Percentiles rank a stretch among this genome's conserved stretches.
These are phyloP conservation scores for Alloscopus bannaensis DNA, from an alignment of 2,888 invertebrate genomes.

Conservation along the genomic window DNA sequence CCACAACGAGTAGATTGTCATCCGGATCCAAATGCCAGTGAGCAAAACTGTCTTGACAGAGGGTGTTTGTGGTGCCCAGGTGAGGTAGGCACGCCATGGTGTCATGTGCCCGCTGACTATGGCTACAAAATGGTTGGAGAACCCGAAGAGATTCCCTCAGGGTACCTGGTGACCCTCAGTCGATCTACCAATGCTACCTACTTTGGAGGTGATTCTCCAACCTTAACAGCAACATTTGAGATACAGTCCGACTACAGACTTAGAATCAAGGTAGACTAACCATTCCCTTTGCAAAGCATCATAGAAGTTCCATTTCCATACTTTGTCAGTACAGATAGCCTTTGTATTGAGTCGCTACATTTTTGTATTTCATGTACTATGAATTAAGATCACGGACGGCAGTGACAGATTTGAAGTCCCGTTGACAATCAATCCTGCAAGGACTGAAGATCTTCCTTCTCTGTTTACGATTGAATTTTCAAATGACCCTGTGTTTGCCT, in stretches of 20 bases:
- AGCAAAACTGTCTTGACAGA: conserved; percentile 79
- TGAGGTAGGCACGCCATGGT: conserved; percentile 51
- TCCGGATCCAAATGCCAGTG: conserved; percentile 79
- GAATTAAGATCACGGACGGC: conserved; percentile 64
- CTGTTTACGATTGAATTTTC: conserved; percentile 58
- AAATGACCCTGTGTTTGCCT: conserved; percentile 57
- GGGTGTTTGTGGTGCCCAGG: conserved; percentile 82
- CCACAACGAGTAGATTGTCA: conserved; percentile 79
- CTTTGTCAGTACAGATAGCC: too few species aligned
- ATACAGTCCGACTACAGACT: conserved; percentile 69
- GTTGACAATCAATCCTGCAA: conserved; percentile 63
- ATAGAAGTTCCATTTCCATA: neutral
- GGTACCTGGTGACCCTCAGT: conserved; percentile 56
- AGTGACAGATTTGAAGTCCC: conserved; percentile 69
- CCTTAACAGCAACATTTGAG: conserved; percentile 58
- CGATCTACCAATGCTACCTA: conserved; percentile 60
- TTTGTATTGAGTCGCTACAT: too few species aligned
- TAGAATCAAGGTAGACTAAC: conserved; percentile 66
- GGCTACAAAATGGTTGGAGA: conserved; percentile 63
- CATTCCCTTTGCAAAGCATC: neutral
- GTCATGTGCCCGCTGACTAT: conserved; percentile 39
- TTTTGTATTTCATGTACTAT: conserved; percentile 13
- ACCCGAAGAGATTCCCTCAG: conserved; percentile 46
- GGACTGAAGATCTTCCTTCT: conserved; percentile 11
- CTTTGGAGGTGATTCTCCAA: conserved; percentile 64